These are phyloP conservation scores for Azemiops feae DNA, from an alignment of 2,113 vertebrate genomes.

Conservation along the genomic window DNA sequence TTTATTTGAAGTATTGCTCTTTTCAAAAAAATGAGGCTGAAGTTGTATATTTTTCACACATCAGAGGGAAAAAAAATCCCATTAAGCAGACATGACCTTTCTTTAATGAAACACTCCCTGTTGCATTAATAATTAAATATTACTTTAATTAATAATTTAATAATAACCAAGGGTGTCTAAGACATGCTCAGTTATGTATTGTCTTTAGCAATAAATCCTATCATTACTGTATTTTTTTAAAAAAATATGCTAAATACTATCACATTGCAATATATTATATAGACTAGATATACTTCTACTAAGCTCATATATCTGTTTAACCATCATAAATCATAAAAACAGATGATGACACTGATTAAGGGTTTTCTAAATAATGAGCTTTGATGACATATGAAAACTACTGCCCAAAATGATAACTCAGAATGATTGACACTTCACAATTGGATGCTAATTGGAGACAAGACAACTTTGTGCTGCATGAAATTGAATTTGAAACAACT, in stretches of 20 bases:
- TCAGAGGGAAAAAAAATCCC: background rate
- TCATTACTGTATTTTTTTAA: background rate
- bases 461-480: conserved; percentile 33
- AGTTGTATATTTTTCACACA: background rate
- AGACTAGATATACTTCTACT: background rate
- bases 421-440: conserved; percentile 36
- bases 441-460: conserved; percentile 39
- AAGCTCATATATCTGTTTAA: conserved; percentile 6
- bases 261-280: background rate
- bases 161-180: background rate
- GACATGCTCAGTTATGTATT: conserved; percentile 14
- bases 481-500: conserved; percentile 36
- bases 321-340: conserved; percentile 1
- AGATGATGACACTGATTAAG: conserved; percentile 9
- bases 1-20: background rate
- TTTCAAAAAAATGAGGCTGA: background rate
- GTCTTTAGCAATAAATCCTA: background rate
- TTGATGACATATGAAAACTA: conserved; percentile 18
- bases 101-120: background rate
- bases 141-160: background rate
- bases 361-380: conserved; percentile 23
- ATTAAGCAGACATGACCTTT: conserved; percentile 2
- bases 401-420: conserved; percentile 17
- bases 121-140: background rate
- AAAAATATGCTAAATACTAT: background rate